Conservation (phyloP, 2,797 vertebrate genomes). For the Pseudochaenichthys georgianus region DNA sequence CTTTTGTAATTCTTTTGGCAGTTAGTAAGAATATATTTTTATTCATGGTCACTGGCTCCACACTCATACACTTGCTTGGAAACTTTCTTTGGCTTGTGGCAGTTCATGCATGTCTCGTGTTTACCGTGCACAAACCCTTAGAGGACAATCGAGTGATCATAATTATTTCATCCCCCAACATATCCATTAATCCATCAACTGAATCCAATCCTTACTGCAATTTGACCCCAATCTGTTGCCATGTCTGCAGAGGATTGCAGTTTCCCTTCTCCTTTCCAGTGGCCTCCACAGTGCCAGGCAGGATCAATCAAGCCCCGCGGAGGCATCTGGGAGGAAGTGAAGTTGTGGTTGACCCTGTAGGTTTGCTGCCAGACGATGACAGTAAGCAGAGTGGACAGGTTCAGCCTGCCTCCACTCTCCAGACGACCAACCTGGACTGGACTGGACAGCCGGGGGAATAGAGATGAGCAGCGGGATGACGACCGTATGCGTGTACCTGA, state of each 20-base stretch:
- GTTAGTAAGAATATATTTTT: background rate
- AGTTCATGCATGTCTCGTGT: background rate
- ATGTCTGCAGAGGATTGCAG: conserved; percentile 58
- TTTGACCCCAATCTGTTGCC: conserved; percentile 54
- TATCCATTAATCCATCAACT: conserved; percentile 44
- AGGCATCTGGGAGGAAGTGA: conserved; percentile 69
- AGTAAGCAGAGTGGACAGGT: conserved; percentile 71
- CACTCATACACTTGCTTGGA: background rate
- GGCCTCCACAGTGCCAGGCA: conserved; percentile 58
- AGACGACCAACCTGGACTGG: conserved; percentile 67
- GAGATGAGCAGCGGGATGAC: conserved; percentile 68
- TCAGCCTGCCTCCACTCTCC: conserved; percentile 77
- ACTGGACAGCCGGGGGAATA: conserved; percentile 71
- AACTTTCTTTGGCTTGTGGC: background rate
- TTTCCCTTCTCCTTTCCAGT: conserved; percentile 45
- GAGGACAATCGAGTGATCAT: conserved; percentile 42
- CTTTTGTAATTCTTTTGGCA: background rate
- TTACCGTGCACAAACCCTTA: conserved; percentile 4
- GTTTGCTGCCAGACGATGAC: conserved; percentile 75
- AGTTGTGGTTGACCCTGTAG: conserved; percentile 73
- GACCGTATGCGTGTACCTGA: conserved; percentile 10
- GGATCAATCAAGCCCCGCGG: conserved; percentile 69
- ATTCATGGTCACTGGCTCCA: background rate
- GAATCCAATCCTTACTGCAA: conserved; percentile 38
- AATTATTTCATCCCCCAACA: conserved; percentile 38